A percentile compares a stretch with the other conserved stretches of the same genome.
Conservation (phyloP, 2,888 invertebrate species). For the Glaucopsyche alexis region DNA sequence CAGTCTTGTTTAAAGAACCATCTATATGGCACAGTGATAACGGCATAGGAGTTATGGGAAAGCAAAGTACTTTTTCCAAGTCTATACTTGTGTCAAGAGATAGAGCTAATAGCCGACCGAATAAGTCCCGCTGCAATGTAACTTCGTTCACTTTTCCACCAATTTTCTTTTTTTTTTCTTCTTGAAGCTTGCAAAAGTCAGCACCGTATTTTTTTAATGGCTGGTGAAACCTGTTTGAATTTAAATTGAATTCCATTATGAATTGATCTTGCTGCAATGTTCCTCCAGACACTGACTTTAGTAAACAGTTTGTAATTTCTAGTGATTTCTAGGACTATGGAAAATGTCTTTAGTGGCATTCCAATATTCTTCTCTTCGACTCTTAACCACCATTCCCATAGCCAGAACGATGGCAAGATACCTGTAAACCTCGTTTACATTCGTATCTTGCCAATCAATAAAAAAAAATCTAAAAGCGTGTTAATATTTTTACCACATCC, state of each 20-base stretch:
- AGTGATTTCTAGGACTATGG: too few species aligned
- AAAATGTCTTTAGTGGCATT: too few species aligned
- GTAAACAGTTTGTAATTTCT: constrained; percentile 28
- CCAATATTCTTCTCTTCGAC: too few species aligned
- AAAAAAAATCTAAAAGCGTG: too few species aligned
- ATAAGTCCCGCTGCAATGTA: constrained; percentile 8
- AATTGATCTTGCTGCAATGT: constrained; percentile 30
- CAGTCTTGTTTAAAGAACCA: background rate
- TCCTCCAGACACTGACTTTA: constrained; percentile 29
- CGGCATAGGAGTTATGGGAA: background rate
- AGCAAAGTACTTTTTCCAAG: background rate
- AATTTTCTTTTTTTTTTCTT: background rate
- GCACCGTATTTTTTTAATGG: constrained; percentile 27
- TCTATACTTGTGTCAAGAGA: background rate
- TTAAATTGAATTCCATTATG: constrained; percentile 28
- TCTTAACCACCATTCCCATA: too few species aligned
- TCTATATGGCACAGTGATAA: constrained; percentile 12
- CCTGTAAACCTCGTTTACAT: too few species aligned
- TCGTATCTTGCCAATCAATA: too few species aligned
- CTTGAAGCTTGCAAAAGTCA: constrained; percentile 22
- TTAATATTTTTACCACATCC: too few species aligned
- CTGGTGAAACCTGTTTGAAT: constrained; percentile 26
- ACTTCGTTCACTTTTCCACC: background rate
- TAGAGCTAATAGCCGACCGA: background rate
- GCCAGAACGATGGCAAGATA: too few species aligned